Evolutionary conservation across 1,140 invertebrate species (phyloP).

Genomic region (Pararge aegeria): DNA sequence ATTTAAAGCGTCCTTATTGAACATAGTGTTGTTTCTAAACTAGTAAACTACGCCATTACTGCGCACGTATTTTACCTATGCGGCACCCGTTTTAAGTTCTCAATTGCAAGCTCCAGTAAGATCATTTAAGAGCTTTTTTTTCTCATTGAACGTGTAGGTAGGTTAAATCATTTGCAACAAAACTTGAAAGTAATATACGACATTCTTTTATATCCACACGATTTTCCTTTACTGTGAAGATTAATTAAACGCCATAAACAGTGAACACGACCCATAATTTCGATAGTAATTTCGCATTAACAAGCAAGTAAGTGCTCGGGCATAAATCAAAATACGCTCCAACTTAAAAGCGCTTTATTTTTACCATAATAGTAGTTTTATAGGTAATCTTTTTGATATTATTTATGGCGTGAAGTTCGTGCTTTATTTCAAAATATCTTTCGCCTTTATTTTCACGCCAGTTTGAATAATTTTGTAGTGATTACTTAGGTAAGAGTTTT

Average conservation of each 20-base stretch:
- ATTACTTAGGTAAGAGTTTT: no score
- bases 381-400: not conserved
- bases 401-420: not conserved
- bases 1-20: no score
- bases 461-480: not conserved
- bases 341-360: conserved; percentile 3
- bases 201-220: not conserved
- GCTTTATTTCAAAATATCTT: not conserved
- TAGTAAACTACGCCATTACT: no score
- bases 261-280: not conserved
- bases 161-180: no score
- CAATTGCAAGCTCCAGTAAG: no score
- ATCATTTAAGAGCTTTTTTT: no score
- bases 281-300: conserved; percentile 1
- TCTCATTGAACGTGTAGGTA: no score
- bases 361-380: conserved; percentile 1
- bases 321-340: conserved; percentile 4
- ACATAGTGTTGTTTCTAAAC: no score
- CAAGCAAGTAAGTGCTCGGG: not conserved
- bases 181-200: not conserved
- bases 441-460: not conserved
- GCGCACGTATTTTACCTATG: no score
- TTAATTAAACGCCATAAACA: conserved; percentile 5
- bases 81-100: no score
- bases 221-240: not conserved